Evolutionary conservation across 2,113 vertebrate species (phyloP).

Genomic region (Dunckerocampus dactyliophorus): DNA sequence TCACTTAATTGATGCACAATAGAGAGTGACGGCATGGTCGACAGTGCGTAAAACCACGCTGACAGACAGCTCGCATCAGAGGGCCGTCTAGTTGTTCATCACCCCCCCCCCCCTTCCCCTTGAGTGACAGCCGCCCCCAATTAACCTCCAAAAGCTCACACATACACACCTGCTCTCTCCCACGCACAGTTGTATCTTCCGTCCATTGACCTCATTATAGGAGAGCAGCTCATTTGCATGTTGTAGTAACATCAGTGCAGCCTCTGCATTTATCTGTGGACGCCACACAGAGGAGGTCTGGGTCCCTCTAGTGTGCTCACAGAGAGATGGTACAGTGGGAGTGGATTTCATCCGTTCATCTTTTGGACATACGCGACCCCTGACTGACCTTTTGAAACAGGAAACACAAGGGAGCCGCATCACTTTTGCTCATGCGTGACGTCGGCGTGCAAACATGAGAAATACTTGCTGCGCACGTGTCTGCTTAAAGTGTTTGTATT

Average conservation of each 20-base stretch:
- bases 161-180: slow-evolving; percentile 48
- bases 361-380: neutral
- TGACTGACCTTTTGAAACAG: neutral
- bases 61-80: slow-evolving; percentile 60
- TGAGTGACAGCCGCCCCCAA: slow-evolving; percentile 60
- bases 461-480: no score
- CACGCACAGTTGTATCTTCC: slow-evolving; percentile 1
- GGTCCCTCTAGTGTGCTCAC: slow-evolving; percentile 59
- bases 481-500: no score
- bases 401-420: neutral
- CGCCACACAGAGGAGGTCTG: slow-evolving; percentile 20
- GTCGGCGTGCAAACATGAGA: no score
- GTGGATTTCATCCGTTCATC: neutral
- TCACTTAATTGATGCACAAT: slow-evolving; percentile 61
- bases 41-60: slow-evolving; percentile 43
- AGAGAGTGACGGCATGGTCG: slow-evolving; percentile 40
- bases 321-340: slow-evolving; percentile 10
- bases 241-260: neutral
- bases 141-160: slow-evolving; percentile 52
- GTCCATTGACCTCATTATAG: neutral
- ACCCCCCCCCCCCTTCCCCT: slow-evolving; percentile 38
- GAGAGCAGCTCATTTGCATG: slow-evolving; percentile 1
- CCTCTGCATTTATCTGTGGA: neutral
- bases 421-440: no score
- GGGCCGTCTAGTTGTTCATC: slow-evolving; percentile 52